Evolutionary conservation across 1,140 invertebrate species (phyloP).

Genomic region (Trichonephila inaurata): DNA sequence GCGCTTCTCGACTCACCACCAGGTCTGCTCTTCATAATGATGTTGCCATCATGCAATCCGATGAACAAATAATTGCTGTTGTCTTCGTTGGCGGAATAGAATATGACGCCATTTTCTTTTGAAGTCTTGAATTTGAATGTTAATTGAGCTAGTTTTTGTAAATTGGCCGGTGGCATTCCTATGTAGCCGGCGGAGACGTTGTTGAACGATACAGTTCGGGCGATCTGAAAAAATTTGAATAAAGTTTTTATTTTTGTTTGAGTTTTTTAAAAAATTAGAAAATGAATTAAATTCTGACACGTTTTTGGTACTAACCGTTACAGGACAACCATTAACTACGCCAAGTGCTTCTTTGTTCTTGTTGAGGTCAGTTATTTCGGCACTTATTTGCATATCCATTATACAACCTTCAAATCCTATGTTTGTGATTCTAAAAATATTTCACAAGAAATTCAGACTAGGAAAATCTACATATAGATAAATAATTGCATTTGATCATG

Average conservation of each 20-base stretch:
- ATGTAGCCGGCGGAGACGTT: slow-evolving; percentile 80
- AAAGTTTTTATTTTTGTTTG: slow-evolving; percentile 37
- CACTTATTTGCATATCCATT: slow-evolving; percentile 88
- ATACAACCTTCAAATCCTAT: slow-evolving; percentile 96
- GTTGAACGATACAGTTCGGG: slow-evolving; percentile 81
- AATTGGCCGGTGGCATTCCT: slow-evolving; percentile 78
- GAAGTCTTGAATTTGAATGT: slow-evolving; percentile 94
- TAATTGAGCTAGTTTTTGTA: slow-evolving; percentile 84
- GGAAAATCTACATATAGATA: not conserved
- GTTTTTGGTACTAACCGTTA: slow-evolving; percentile 84
- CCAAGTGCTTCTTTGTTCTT: slow-evolving; percentile 89
- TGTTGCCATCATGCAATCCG: slow-evolving; percentile 85
- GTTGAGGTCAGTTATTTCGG: slow-evolving; percentile 88
- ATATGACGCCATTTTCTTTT: slow-evolving; percentile 37
- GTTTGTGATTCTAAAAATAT: slow-evolving; percentile 79
- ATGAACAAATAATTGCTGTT: slow-evolving; percentile 86
- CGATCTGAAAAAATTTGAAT: slow-evolving; percentile 81
- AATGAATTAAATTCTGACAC: not conserved
- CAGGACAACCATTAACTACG: slow-evolving; percentile 91
- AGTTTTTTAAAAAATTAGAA: not conserved
- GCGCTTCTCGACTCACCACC: slow-evolving; percentile 83
- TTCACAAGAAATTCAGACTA: not conserved
- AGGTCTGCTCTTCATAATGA: slow-evolving; percentile 84
- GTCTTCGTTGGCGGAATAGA: slow-evolving; percentile 82
- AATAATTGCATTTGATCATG: too few relatives aligned